Evolutionary conservation across 2,888 invertebrate species (phyloP), one percentile per base, ranked within the genome.

Genomic region (Julus scandinavius): DNA sequence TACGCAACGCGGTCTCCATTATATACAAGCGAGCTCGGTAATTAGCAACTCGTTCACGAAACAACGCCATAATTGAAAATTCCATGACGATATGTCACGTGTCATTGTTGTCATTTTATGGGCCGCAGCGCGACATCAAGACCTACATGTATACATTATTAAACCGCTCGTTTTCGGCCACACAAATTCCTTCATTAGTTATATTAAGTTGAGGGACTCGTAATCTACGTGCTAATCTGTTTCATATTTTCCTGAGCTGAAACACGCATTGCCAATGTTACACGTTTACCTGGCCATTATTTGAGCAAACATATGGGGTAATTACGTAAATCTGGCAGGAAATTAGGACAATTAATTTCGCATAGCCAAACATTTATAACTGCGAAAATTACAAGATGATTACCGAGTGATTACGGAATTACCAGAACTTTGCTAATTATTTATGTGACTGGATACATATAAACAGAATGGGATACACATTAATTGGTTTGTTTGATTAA

Each of bases 11-110:
- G 5, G 17, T 17, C 20, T 63, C 20, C 15, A 63, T 6, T 17
- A 20, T 29, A 29, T 63, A n/a, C 63, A n/a, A n/a, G 5, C 63
- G 63, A 20, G 63, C 20, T 20, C 63, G 20, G 20, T 63, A 63
- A 63, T 63, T n/a, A 63, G 63, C 20, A 20, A n/a, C 63, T 63
- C 63, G 63, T 63, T 63, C 63, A 20, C 63, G 63, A n/a, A 63
- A 63, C 63, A 63, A 63, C 2, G 20, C 15, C 63, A 7, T 63
- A 63, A 63, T 63, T 63, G 63, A 63, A 63, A 63, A 63, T 20
- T 15, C 63, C 5, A 20, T 20, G 63, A 63, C 20, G 20, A 63
- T n/a, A n/a, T 20, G 63, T 63, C 63, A 63, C 20, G 63, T 63
- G 63, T 20, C 58, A 15, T 29, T 29, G 17, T 13, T 49, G 49